phyloP scores from a whole-genome alignment of 1,140 invertebrate species.

The Aphidius ervi region DNA sequence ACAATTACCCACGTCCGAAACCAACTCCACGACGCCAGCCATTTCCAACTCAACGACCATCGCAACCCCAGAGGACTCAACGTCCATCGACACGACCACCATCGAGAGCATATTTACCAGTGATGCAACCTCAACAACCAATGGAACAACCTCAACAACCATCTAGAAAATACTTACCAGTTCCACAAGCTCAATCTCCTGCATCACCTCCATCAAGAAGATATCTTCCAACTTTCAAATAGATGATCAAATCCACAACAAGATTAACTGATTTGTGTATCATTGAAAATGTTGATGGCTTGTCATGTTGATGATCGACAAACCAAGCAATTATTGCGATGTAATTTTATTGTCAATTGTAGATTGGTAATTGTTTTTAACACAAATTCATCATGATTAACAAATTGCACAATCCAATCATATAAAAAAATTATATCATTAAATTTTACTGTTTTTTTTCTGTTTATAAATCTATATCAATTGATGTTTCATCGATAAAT shows the following conservation, averaged over 20 bases:
- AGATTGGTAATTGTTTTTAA: no score
- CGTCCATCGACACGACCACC: constrained; percentile 15
- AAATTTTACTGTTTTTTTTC: no score
- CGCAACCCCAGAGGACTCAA: constrained; percentile 1
- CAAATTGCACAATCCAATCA: no score
- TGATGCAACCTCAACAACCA: constrained; percentile 9
- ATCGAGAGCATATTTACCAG: constrained; percentile 6
- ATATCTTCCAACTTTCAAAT: constrained; percentile 26
- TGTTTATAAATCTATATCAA: no score
- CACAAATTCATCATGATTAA: no score
- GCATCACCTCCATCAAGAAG: constrained; percentile 23
- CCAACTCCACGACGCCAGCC: background rate
- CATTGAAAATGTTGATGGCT: no score
- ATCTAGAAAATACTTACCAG: constrained; percentile 17
- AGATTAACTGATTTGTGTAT: background rate
- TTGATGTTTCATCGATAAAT: no score
- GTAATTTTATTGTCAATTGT: no score
- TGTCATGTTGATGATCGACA: no score
- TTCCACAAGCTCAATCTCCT: constrained; percentile 13
- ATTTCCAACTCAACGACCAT: constrained; percentile 8
- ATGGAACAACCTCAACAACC: constrained; percentile 9
- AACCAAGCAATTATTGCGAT: no score
- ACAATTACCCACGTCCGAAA: background rate
- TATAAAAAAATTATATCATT: no score
- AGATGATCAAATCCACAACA: background rate